phyloP scores from a whole-genome alignment of 1,140 invertebrate species.

The Phymorhynchus buccinoides region DNA sequence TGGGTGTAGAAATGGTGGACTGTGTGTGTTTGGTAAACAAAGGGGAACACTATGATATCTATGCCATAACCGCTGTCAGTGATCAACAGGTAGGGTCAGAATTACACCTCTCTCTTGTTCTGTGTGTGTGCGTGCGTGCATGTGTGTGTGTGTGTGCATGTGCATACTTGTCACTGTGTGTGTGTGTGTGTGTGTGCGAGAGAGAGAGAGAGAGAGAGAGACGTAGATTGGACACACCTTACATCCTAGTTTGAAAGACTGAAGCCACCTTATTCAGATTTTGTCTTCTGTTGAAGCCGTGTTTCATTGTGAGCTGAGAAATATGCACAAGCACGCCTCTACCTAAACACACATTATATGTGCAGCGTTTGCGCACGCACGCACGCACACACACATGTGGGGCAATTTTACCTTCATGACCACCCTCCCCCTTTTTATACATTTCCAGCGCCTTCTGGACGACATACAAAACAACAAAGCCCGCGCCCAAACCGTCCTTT shows the following conservation, averaged over 20 bases:
- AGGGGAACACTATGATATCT: not conserved
- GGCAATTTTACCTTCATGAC: too few relatives aligned
- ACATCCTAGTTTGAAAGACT: too few relatives aligned
- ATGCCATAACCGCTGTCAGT: not conserved
- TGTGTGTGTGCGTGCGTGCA: not conserved
- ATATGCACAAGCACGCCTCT: too few relatives aligned
- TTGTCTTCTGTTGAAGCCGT: too few relatives aligned
- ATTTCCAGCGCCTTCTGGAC: conserved; percentile 63
- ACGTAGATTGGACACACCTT: too few relatives aligned
- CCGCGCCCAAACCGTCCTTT: conserved; percentile 51
- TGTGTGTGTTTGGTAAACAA: not conserved
- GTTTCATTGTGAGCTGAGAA: too few relatives aligned
- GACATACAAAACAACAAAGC: conserved; percentile 63
- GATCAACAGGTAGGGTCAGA: not conserved
- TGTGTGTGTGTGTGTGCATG: not conserved
- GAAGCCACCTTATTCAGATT: too few relatives aligned
- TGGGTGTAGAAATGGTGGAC: too few relatives aligned
- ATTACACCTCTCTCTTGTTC: not conserved
- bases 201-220: not conserved
- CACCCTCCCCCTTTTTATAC: not conserved
- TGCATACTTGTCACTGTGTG: not conserved
- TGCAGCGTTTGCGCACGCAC: too few relatives aligned
- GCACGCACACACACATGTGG: too few relatives aligned
- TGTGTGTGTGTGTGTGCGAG: conserved; percentile 6
- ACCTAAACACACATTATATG: too few relatives aligned